phyloP scores from a whole-genome alignment of 2,888 invertebrate species.

The Leucania comma region DNA sequence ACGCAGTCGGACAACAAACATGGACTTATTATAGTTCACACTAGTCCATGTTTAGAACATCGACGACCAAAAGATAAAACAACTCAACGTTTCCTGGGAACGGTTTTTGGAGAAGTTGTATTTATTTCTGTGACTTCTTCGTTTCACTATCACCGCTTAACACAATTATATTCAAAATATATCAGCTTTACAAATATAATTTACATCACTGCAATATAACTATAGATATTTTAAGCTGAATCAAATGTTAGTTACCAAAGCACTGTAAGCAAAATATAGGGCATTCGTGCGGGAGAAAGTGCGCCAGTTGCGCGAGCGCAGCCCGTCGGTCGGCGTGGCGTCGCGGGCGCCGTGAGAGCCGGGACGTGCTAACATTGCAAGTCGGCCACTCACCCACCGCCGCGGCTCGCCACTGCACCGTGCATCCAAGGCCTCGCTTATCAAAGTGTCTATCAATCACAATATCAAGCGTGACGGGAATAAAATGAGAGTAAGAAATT shows the following conservation, averaged over 20 bases:
- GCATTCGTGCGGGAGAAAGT: slow-evolving; percentile 86
- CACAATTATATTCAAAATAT: not conserved
- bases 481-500: slow-evolving; percentile 22
- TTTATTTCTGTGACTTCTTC: slow-evolving; percentile 22
- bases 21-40: slow-evolving; percentile 71
- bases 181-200: not conserved
- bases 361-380: slow-evolving; percentile 76
- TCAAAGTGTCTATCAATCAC: slow-evolving; percentile 56
- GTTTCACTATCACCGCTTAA: too few relatives aligned
- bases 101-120: slow-evolving; percentile 67
- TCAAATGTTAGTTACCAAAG: slow-evolving; percentile 72
- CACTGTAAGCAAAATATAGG: slow-evolving; percentile 76
- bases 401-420: slow-evolving; percentile 23
- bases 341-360: slow-evolving; percentile 79
- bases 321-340: slow-evolving; percentile 59
- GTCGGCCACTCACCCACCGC: slow-evolving; percentile 64
- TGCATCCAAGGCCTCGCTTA: slow-evolving; percentile 33
- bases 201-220: not conserved
- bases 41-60: slow-evolving; percentile 76
- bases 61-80: slow-evolving; percentile 73
- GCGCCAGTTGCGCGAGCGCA: slow-evolving; percentile 70
- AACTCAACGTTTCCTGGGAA: slow-evolving; percentile 79
- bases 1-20: slow-evolving; percentile 79
- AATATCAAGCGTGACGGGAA: slow-evolving; percentile 43
- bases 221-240: not conserved